These are phyloP conservation scores for Nomia melanderi DNA, from an alignment of 1,140 invertebrate genomes.

Conservation along the genomic window DNA sequence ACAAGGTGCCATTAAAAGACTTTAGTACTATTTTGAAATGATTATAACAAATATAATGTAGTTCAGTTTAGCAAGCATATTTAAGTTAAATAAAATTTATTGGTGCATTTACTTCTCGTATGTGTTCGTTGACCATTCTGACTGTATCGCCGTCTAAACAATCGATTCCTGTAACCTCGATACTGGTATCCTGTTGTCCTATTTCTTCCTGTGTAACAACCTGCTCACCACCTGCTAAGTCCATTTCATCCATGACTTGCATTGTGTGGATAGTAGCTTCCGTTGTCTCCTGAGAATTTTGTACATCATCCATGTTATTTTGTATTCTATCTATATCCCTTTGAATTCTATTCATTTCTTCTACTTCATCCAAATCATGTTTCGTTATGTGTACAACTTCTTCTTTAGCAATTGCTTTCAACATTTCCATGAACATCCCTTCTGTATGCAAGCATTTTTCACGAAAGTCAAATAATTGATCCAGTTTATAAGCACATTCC, in stretches of 20 bases:
- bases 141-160: constrained; percentile 77
- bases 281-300: constrained; percentile 60
- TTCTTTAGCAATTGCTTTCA: constrained; percentile 78
- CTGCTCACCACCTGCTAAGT: constrained; percentile 72
- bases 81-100: constrained; percentile 15
- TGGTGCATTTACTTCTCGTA: constrained; percentile 67
- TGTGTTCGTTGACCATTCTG: constrained; percentile 76
- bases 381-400: constrained; percentile 68
- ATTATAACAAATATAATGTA: constrained; percentile 29
- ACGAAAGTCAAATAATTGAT: constrained; percentile 83
- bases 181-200: constrained; percentile 69
- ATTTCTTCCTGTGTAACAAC: constrained; percentile 76
- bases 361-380: constrained; percentile 59
- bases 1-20: not conserved
- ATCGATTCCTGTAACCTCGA: constrained; percentile 75
- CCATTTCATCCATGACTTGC: constrained; percentile 77
- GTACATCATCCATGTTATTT: constrained; percentile 69
- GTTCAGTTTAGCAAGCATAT: not conserved
- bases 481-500: constrained; percentile 83
- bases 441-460: constrained; percentile 83
- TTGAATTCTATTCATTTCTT: constrained; percentile 65
- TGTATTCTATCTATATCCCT: constrained; percentile 65
- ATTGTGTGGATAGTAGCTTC: constrained; percentile 70
- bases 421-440: constrained; percentile 80
- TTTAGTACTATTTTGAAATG: not conserved